Evolutionary conservation across 2,797 vertebrate species (phyloP).

Genomic region (Meda fulgida): DNA sequence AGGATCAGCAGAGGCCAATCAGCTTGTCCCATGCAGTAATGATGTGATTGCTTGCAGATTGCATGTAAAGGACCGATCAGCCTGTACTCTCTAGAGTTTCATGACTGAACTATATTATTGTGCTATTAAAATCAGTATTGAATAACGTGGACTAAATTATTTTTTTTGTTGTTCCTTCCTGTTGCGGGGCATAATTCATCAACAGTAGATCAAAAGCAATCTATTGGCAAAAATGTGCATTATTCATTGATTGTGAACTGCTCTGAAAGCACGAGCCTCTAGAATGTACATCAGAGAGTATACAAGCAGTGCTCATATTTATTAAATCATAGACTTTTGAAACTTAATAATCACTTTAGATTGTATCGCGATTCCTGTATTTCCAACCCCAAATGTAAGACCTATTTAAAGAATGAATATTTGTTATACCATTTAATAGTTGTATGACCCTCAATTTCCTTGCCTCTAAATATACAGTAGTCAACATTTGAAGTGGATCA

Average conservation of each 20-base stretch:
- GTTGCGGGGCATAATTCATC: background rate
- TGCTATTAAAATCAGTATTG: background rate
- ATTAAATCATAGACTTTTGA: background rate
- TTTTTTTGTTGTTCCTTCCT: background rate
- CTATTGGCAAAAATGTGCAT: background rate
- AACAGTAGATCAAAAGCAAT: background rate
- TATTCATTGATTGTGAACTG: background rate
- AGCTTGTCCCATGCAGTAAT: too few species aligned
- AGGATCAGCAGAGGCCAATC: too few species aligned
- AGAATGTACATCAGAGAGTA: background rate
- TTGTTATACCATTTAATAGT: background rate
- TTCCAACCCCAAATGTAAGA: background rate
- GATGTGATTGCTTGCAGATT: background rate
- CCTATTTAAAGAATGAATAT: too few species aligned
- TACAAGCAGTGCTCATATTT: background rate
- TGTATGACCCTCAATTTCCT: background rate
- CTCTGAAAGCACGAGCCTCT: background rate
- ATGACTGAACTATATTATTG: background rate
- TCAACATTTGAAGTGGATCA: too few species aligned
- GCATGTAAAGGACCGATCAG: too few species aligned
- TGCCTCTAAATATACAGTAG: background rate
- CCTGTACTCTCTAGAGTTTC: background rate
- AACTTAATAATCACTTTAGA: background rate
- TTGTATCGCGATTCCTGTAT: background rate
- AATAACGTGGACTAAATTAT: background rate